Evolutionary conservation across 2,113 vertebrate species (phyloP), one percentile per base, ranked within the genome.

Genomic region (Coregonus clupeaformis): DNA sequence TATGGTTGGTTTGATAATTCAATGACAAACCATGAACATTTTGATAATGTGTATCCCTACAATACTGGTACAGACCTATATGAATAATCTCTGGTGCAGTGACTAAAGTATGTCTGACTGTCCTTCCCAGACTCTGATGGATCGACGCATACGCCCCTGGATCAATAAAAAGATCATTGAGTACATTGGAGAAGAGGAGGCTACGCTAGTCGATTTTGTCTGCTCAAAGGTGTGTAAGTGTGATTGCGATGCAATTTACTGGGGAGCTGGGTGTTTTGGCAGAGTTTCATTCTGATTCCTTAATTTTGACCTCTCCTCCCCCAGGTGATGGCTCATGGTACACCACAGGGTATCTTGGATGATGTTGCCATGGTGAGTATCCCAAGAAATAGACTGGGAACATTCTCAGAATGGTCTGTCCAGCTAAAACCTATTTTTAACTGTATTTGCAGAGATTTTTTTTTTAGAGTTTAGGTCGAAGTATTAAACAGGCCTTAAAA

Each of bases 111-210:
- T 16, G 36, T 72, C 2, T 63, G 4, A 74, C 9, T 74, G 6
- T 47, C 14, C 29, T 49, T 13, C 1, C 20, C 72, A 99, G 97
- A 96, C 94, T 12, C 77, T 99, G 82, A 99, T 99, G 98, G 98
- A 99, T 76, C 94, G 96, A 62, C 94, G 97, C 62, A 98, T 99
- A 88, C 94, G 97, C 75, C 97, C 97, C 0, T 99, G 98, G 98
- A 99, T 99, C 91, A 99, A 99, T 90, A 99, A 98, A 90, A 99
- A 99, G 92, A 99, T 99, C 73, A 99, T 99, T 68, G 98, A 99
- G 88, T 99, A 99, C 89, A 99, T 99, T 57, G 98, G 97, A 67
- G 98, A 99, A 92, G 98, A 99, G 85, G 98, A 99, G 92, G 91
- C 98, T 18, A 99, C 97, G 0, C 82, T 99, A 90, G 98, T 99